These are phyloP conservation scores for Heliopora coerulea DNA, from an alignment of 92 coral and sea anemone species.

Conservation along the genomic window DNA sequence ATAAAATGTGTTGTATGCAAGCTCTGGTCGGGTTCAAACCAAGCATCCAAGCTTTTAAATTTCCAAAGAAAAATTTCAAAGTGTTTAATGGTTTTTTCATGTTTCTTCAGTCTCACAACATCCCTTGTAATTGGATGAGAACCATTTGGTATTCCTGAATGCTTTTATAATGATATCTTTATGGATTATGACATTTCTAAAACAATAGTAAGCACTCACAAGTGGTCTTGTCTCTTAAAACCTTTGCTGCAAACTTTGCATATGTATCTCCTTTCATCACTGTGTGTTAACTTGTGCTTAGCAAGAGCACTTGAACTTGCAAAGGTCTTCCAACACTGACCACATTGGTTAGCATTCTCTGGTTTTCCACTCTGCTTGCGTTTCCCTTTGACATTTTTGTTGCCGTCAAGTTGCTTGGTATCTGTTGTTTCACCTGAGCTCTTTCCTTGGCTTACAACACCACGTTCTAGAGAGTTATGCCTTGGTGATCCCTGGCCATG, in stretches of 20 bases:
- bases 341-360: slow-evolving; percentile 61
- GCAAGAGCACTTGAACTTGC: slow-evolving; percentile 98
- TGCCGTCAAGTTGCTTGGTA: slow-evolving; percentile 45
- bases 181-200: too few relatives aligned
- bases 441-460: slow-evolving; percentile 14
- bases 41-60: too few relatives aligned
- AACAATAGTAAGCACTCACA: too few relatives aligned
- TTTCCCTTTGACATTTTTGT: slow-evolving; percentile 41
- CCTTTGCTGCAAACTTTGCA: slow-evolving; percentile 93
- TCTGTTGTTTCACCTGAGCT: slow-evolving; percentile 8
- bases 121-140: too few relatives aligned
- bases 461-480: slow-evolving; percentile 1
- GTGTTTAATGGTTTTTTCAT: too few relatives aligned
- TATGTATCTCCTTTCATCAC: slow-evolving; percentile 94
- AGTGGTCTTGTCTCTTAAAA: slow-evolving; percentile 95
- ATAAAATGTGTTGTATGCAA: too few relatives aligned
- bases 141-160: too few relatives aligned
- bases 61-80: too few relatives aligned
- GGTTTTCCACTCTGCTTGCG: slow-evolving; percentile 39
- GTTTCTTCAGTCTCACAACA: too few relatives aligned
- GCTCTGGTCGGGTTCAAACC: too few relatives aligned
- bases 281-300: slow-evolving; percentile 94
- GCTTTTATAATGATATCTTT: too few relatives aligned
- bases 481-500: background rate
- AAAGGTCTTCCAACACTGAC: slow-evolving; percentile 87